Percentiles rank a stretch among this genome's conserved stretches.
phyloP scores from a whole-genome alignment of 2,113 vertebrate species.

The Malurus alboscapulatus region DNA sequence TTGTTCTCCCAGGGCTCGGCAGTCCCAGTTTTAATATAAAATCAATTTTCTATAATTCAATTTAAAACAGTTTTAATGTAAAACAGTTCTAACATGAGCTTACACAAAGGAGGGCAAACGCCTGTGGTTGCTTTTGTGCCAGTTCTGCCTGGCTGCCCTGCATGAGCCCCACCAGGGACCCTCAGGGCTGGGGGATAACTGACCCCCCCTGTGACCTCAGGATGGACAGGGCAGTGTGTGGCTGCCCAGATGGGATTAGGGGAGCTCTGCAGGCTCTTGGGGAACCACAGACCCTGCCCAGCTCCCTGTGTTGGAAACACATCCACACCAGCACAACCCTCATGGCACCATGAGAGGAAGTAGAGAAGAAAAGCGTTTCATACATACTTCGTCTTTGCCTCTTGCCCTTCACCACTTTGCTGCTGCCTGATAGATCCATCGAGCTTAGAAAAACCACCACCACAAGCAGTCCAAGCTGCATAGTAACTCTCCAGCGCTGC shows the following conservation, averaged over 20 bases:
- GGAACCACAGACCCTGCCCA: neutral
- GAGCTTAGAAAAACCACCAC: conserved; percentile 92
- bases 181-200: neutral
- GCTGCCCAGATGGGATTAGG: neutral
- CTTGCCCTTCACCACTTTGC: conserved; percentile 85
- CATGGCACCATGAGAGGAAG: neutral
- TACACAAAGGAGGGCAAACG: neutral
- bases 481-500: conserved; percentile 88
- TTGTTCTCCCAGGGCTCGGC: conserved; percentile 6
- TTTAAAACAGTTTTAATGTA: conserved; percentile 24
- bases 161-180: neutral
- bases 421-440: conserved; percentile 83
- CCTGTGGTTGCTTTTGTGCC: neutral
- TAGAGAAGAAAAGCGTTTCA: conserved; percentile 16
- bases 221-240: fast-evolving
- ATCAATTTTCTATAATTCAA: conserved; percentile 37
- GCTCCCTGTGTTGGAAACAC: neutral
- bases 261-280: neutral
- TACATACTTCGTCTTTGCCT: conserved; percentile 94
- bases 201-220: neutral
- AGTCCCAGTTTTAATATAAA: conserved; percentile 8
- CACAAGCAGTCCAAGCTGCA: conserved; percentile 93
- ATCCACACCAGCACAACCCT: neutral
- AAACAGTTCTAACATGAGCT: neutral
- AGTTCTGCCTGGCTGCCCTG: neutral